Base-by-base conservation (phyloP, 35 echinoderm and acorn worm species). In the Stichopus chloronotus region DNA sequence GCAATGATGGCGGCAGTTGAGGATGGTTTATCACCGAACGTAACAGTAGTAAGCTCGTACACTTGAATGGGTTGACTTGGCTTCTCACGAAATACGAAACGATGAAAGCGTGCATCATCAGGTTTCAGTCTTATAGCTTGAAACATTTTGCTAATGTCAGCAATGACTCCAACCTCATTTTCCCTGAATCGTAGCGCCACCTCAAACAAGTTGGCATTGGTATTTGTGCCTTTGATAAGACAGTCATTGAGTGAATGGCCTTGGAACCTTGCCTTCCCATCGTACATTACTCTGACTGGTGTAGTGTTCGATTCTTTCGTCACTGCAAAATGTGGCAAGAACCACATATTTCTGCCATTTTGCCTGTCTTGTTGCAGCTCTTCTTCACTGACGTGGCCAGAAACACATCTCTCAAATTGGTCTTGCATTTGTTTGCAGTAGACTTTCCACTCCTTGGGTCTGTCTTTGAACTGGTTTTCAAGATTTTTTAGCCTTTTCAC, bases 141-240 rank as follows among this genome's bases (percentile, higher is more conserved):
- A n/a, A n/a, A n/a, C n/a, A n/a, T n/a, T n/a, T n/a, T n/a, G n/a
- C n/a, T n/a, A n/a, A n/a, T n/a, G n/a, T n/a, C n/a, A n/a, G n/a
- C n/a, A n/a, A n/a, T n/a, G n/a, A n/a, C n/a, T n/a, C 92, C 95
- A 7, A 96, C 88, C 65, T 96, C 95, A 79, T 94, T 96, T 65
- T 96, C 95, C 13, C 88, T 59, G 93, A 96, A 96, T 24, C 83
- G 95, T 19, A 94, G 53, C 6, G 95, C 95, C 59, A 96, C 92
- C 8, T 94, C 90, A 81, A 96, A 94, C 52, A 96, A 78, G 54
- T 94, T 43, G 14, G 95, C 85, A 60, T 96, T 96, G 14, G 94
- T 92, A 25, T 96, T 96, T 30, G 94, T 88, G 79, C 95, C 95
- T 78, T 96, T 96, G 52, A 84, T 5, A 55, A 94, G 90, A 72